A percentile compares a stretch with the other conserved stretches of the same genome.
phyloP scores from a whole-genome alignment of 2,888 invertebrate species.

The Phania funesta region DNA sequence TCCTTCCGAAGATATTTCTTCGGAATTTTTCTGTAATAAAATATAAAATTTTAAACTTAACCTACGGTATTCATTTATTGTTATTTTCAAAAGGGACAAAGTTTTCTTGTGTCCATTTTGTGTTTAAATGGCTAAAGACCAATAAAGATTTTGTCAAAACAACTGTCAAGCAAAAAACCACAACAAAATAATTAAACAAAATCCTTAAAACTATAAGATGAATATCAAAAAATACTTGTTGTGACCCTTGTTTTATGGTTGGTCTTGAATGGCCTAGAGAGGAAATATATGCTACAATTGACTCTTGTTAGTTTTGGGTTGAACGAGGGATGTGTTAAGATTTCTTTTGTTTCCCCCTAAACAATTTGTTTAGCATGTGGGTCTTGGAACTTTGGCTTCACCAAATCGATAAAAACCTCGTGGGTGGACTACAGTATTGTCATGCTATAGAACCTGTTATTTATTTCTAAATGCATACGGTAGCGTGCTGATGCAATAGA shows the following conservation, averaged over 20 bases:
- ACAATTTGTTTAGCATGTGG: not conserved
- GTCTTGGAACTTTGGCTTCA: too few relatives aligned
- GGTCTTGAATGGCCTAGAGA: not conserved
- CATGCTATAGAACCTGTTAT: too few relatives aligned
- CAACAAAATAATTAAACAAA: constrained; percentile 57
- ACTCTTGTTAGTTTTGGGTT: not conserved
- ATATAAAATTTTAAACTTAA: constrained; percentile 17
- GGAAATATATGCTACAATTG: not conserved
- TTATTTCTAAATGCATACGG: too few relatives aligned
- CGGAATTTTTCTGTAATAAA: not conserved
- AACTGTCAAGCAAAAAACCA: constrained; percentile 26
- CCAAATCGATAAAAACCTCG: too few relatives aligned
- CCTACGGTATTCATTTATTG: too few relatives aligned
- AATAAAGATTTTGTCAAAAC: constrained; percentile 38
- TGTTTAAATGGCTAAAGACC: constrained; percentile 31
- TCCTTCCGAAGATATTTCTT: not conserved
- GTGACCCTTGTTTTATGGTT: constrained; percentile 34
- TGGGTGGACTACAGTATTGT: too few relatives aligned
- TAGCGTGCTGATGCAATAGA: too few relatives aligned
- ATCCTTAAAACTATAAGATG: constrained; percentile 30
- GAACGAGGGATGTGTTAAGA: not conserved
- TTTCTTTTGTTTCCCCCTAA: not conserved
- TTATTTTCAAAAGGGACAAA: not conserved
- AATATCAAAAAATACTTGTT: constrained; percentile 10
- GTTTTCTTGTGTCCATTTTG: constrained; percentile 6